These are phyloP conservation scores for Isurus oxyrinchus DNA, from an alignment of 2,113 vertebrate genomes.

Conservation along the genomic window DNA sequence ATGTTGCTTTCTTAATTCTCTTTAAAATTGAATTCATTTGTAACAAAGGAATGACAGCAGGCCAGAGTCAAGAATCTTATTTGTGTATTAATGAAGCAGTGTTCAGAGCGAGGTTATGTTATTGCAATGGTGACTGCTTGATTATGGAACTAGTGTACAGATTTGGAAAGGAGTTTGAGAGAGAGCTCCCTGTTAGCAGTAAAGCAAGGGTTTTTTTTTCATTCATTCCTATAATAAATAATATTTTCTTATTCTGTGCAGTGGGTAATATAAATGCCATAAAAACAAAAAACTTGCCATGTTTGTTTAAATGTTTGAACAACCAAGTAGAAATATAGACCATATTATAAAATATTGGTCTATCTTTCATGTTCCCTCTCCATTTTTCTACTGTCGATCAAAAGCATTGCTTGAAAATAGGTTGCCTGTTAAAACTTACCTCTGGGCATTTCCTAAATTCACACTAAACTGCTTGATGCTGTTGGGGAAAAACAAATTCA, in stretches of 20 bases:
- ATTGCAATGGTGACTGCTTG: neutral
- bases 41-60: neutral
- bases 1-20: neutral
- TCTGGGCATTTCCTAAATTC: neutral
- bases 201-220: neutral
- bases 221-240: neutral
- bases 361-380: neutral
- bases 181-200: neutral
- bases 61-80: neutral
- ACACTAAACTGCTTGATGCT: neutral
- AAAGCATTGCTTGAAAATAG: neutral
- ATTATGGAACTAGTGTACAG: neutral
- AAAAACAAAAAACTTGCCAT: too few relatives aligned
- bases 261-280: neutral
- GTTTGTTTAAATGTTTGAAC: neutral
- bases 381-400: neutral
- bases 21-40: neutral
- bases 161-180: neutral
- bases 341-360: neutral
- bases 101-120: neutral
- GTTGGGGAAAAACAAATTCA: neutral
- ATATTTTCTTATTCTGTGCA: neutral
- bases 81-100: neutral
- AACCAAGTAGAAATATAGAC: too few relatives aligned
- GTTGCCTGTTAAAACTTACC: neutral